phyloP scores from a whole-genome alignment of 2,888 invertebrate genomes.

The Sarcophaga rosellei region DNA sequence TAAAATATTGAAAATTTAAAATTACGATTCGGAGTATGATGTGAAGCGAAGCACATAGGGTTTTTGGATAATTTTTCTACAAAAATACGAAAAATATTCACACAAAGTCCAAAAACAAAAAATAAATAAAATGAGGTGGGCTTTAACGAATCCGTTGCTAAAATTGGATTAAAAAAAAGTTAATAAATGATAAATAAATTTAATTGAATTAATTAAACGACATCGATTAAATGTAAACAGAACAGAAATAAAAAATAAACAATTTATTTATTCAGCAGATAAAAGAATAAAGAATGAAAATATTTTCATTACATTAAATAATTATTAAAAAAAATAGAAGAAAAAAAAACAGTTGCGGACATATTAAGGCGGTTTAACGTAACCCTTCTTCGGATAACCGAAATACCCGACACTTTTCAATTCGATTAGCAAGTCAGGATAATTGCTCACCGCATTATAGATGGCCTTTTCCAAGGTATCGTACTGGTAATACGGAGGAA shows the following conservation, averaged over 20 bases:
- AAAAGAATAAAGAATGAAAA: neutral
- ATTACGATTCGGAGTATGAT: no score
- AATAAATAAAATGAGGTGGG: no score
- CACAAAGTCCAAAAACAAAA: no score
- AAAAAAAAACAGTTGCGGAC: no score
- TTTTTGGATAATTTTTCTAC: no score
- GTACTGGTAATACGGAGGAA: conserved; percentile 86
- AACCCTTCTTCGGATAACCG: conserved; percentile 73
- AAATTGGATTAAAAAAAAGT: neutral
- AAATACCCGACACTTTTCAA: conserved; percentile 83
- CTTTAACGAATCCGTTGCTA: no score
- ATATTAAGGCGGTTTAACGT: conserved; percentile 32
- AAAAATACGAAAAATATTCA: no score
- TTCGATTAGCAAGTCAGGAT: conserved; percentile 85
- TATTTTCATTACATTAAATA: neutral
- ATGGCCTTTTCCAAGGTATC: conserved; percentile 86
- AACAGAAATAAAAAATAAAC: no score
- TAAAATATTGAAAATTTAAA: no score
- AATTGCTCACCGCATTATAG: conserved; percentile 84
- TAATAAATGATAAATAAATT: conserved; percentile 5
- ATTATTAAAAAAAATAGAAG: neutral
- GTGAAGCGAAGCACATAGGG: no score
- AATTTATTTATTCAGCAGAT: no score
- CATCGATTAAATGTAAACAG: conserved; percentile 6
- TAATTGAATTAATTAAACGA: conserved; percentile 18